Evolutionary conservation across 1,140 invertebrate species (phyloP).

Genomic region (Pogonus chalceus): DNA sequence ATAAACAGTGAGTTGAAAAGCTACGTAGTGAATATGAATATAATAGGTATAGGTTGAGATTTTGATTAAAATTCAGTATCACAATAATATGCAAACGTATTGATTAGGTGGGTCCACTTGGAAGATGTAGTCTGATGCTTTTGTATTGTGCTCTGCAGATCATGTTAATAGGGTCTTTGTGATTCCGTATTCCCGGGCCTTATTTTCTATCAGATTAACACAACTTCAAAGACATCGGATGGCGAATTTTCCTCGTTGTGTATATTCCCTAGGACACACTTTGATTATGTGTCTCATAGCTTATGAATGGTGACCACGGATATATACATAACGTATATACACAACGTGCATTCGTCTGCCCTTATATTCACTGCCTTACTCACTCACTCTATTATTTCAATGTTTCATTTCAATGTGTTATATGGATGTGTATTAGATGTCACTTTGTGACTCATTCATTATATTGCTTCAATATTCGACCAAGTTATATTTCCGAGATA

Average conservation of each 20-base stretch:
- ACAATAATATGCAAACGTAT: neutral
- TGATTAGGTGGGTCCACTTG: neutral
- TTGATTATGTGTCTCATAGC: neutral
- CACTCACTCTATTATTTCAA: neutral
- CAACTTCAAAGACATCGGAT: conserved; percentile 1
- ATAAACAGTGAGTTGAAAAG: too few relatives aligned
- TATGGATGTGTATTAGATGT: too few relatives aligned
- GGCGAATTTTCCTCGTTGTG: too few relatives aligned
- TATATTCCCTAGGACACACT: neutral
- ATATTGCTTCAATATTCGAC: too few relatives aligned
- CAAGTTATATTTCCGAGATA: too few relatives aligned
- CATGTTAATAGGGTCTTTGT: conserved; percentile 2
- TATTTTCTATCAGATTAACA: neutral
- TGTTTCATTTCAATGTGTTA: neutral
- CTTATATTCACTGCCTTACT: neutral
- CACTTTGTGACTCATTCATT: too few relatives aligned
- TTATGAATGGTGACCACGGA: neutral
- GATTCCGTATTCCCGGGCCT: neutral
- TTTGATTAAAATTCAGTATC: too few relatives aligned
- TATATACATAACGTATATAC: too few relatives aligned
- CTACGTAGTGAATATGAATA: too few relatives aligned
- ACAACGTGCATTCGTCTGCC: neutral
- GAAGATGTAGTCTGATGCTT: neutral
- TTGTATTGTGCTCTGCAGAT: neutral
- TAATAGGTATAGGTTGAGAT: too few relatives aligned